phyloP scores from a whole-genome alignment of 2,797 vertebrate species.

The Silurus lanzhouensis region DNA sequence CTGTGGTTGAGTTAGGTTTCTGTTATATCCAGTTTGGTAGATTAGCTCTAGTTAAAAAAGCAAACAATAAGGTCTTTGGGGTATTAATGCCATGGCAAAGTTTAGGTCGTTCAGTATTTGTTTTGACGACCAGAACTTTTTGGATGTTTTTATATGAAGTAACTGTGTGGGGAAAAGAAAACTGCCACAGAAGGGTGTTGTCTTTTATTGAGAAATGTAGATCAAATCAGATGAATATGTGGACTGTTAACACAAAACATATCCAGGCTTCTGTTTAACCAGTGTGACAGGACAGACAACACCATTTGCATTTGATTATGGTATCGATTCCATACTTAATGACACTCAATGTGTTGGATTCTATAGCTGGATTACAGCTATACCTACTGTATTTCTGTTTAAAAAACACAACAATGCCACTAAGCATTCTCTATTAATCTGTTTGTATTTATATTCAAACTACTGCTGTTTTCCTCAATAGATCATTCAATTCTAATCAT shows the following conservation, averaged over 20 bases:
- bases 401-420: neutral
- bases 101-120: neutral
- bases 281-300: neutral
- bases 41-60: neutral
- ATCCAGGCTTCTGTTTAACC: neutral
- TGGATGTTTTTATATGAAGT: neutral
- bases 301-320: neutral
- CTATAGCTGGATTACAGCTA: neutral
- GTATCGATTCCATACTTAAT: neutral
- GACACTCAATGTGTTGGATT: too few species aligned
- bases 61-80: neutral
- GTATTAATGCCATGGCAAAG: neutral
- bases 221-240: neutral
- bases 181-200: neutral
- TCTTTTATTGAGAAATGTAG: neutral
- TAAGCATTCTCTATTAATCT: too few species aligned
- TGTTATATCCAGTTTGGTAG: conserved; percentile 11
- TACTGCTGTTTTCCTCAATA: neutral
- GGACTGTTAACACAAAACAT: neutral
- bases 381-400: too few species aligned
- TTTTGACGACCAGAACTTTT: conserved; percentile 6
- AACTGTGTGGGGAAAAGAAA: neutral
- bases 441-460: neutral
- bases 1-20: neutral
- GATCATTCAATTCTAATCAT: neutral